Evolutionary conservation across 2,888 invertebrate genomes (phyloP), one percentile per base, ranked within the genome.

Genomic region (Melangyna quadrimaculata): DNA sequence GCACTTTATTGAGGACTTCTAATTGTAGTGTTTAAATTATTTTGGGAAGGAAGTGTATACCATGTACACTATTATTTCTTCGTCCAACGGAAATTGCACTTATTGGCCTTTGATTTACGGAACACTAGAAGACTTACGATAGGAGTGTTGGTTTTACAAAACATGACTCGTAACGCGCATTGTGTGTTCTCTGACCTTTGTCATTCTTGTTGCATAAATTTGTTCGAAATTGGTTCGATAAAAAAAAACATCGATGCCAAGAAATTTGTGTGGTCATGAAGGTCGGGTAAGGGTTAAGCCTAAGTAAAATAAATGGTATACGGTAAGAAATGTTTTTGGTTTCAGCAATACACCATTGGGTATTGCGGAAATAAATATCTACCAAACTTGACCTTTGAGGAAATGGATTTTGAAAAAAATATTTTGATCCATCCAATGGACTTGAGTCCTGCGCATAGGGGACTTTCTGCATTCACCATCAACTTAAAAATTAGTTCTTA

Each of bases 171-270:
- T 73, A 37, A 19, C 57, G 71, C 67, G 53, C 59, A 40, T 59
- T 61, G 55, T 63, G 35, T 80, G 53, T 78, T 22, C 22, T 72
- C 37, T 83, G 83, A 83, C 83, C 83, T 83, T 83, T 83, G 69
- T 51, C 61, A 27, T 48, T 48, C 17, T 61, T 35, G 63, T 83
- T 83, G 70, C 61, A 74, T 82, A 73, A 61, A 45, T 73, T 63
- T 73, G 63, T 43, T 73, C 5, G 19, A 43, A 63, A 65, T 77
- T 51, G 51, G 57, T 59, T 71, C 51, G 24, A 48, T 43, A 63
- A 17, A 27, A 43, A 63, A 17, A 27, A 43, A 19, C 37, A 29
- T 63, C 17, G 9, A 14, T 61, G 69, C 24, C 55, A 61, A 80
- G 74, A 40, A 29, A 61, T 69, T 45, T 61, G 69, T 78, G 17